phyloP scores from a whole-genome alignment of 2,797 vertebrate species.

The Acipenser ruthenus region DNA sequence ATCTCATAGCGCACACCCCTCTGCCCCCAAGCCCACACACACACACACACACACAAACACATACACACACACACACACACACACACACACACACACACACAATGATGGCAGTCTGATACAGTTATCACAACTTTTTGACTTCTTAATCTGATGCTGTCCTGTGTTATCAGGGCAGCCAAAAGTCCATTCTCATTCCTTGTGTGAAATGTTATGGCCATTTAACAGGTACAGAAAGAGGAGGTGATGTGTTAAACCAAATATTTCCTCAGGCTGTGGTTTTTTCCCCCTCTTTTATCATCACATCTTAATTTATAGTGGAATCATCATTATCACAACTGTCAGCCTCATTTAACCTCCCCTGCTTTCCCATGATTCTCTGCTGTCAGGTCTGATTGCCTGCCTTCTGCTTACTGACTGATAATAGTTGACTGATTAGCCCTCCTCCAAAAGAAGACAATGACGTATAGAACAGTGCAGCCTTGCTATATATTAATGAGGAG shows the following conservation, averaged over 20 bases:
- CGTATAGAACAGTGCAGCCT: conserved; percentile 56
- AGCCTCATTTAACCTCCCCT: conserved; percentile 77
- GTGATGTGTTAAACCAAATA: conserved; percentile 80
- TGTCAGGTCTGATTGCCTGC: conserved; percentile 76
- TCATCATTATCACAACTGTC: conserved; percentile 80
- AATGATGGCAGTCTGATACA: conserved; percentile 61
- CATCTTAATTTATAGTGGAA: conserved; percentile 83
- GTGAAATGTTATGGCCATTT: conserved; percentile 76
- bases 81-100: conserved; percentile 6
- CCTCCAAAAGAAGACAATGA: conserved; percentile 76
- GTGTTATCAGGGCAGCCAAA: conserved; percentile 72
- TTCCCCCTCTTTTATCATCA: conserved; percentile 72
- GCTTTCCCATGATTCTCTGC: conserved; percentile 74
- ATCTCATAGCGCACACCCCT: conserved; percentile 4
- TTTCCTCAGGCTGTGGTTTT: conserved; percentile 77
- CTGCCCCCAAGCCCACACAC: not conserved
- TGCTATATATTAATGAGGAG: conserved; percentile 79
- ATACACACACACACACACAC: conserved; percentile 5
- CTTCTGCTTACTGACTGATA: conserved; percentile 80
- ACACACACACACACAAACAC: conserved; percentile 6
- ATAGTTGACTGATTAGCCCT: conserved; percentile 77
- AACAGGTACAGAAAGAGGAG: conserved; percentile 60
- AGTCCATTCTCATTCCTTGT: conserved; percentile 68
- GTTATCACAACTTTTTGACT: conserved; percentile 75
- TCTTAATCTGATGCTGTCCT: conserved; percentile 74